Evolutionary conservation across 2,888 invertebrate species (phyloP), one percentile per base, ranked within the genome.

Genomic region (Shargacucullia verbasci): DNA sequence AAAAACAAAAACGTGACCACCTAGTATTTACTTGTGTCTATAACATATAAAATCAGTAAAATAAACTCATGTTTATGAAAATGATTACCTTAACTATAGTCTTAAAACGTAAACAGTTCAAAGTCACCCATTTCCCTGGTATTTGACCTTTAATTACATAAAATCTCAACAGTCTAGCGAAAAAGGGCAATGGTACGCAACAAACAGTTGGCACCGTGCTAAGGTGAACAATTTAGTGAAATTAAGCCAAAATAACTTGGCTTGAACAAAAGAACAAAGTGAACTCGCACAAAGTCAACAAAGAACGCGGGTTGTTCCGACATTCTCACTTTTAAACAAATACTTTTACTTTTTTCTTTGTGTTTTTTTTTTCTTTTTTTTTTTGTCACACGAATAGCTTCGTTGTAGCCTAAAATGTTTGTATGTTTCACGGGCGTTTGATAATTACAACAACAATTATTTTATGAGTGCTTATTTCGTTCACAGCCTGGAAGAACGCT

Each of bases 241-340:
- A 71, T 70, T 66, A 53, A 72, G 57, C 40, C 54, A 43, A 72
- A 75, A 75, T 67, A 72, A 75, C 59, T 75, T 49, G 53, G 33
- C 46, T 34, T 11, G 11, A 70, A 75, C 70, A 72, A 75, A 73
- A 63, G 73, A 63, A 70, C 73, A 75, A 75, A 73, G 73, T 71
- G 54, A 29, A 29, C 7, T 29, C 29, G 9, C 29, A 29, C 29
- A 29, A 29, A 69, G 68, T 70, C 40, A 68, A 74, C 65, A 73
- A 75, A 66, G 73, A 75, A 62, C 59, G 37, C 27, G 25, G 40
- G 13, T 14, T 45, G 48, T 59, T 29, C 66, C 40, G 10, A 59
- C 55, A 73, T 75, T 75, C 66, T 53, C 43, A 63, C 73, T 75
- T 75, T 74, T 37, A 31, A 75, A 62, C 45, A 69, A 75, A 74